Percentiles rank a stretch among this genome's conserved stretches.
Evolutionary conservation across 2,113 vertebrate genomes (phyloP).

Genomic region (Colistium nudipinnis): DNA sequence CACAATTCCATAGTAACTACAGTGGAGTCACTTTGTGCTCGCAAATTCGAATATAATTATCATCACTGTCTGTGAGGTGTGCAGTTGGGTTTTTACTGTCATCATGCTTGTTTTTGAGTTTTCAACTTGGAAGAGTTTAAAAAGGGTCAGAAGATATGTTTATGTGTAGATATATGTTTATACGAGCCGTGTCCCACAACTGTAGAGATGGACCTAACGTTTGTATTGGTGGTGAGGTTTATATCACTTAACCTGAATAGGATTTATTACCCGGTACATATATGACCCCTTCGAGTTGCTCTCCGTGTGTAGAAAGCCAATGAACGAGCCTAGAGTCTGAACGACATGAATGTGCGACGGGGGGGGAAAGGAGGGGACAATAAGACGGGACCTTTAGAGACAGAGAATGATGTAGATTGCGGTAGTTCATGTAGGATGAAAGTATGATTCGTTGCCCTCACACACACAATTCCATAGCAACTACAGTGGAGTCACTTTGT

Average conservation of each 20-base stretch:
- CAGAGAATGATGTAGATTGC: slow-evolving; percentile 48
- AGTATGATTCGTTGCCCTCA: slow-evolving; percentile 42
- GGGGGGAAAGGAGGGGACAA: slow-evolving; percentile 27
- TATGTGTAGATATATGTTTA: slow-evolving; percentile 78
- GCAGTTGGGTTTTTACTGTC: slow-evolving; percentile 71
- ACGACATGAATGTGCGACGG: slow-evolving; percentile 70
- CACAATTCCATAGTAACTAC: no score
- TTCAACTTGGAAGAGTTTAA: slow-evolving; percentile 62
- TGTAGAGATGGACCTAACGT: slow-evolving; percentile 76
- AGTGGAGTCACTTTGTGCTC: no score
- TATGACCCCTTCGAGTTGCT: slow-evolving; percentile 47
- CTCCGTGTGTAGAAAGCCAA: slow-evolving; percentile 41
- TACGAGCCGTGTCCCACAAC: slow-evolving; percentile 67
- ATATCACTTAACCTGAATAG: slow-evolving; percentile 51
- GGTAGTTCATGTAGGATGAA: slow-evolving; percentile 39
- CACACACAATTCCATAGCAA: slow-evolving; percentile 70
- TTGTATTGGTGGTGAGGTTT: slow-evolving; percentile 74
- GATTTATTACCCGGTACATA: slow-evolving; percentile 44
- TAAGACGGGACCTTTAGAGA: slow-evolving; percentile 71
- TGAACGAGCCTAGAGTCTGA: slow-evolving; percentile 42
- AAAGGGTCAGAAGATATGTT: slow-evolving; percentile 63
- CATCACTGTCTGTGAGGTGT: slow-evolving; percentile 77
- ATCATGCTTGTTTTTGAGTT: slow-evolving; percentile 61
- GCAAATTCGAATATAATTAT: slow-evolving; percentile 62
- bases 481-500: slow-evolving; percentile 33